Percentiles rank a stretch among this genome's conserved stretches.
These are phyloP conservation scores for Sesamia nonagrioides DNA, from an alignment of 1,140 invertebrate genomes.

Conservation along the genomic window DNA sequence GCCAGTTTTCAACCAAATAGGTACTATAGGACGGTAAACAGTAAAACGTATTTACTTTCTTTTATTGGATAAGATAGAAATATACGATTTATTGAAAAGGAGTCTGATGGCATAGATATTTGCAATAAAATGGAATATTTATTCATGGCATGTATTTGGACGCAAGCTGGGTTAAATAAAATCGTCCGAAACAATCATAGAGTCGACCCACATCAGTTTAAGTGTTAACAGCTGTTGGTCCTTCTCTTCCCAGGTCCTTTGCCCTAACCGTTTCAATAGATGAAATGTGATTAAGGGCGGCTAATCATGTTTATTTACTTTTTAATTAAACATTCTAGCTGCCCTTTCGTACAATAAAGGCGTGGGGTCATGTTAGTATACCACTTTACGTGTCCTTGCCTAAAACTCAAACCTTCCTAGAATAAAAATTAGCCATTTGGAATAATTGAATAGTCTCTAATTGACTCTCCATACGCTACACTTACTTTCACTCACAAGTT, in stretches of 20 bases:
- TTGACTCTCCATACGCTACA: not conserved
- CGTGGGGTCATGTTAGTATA: not conserved
- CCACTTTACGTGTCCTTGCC: not conserved
- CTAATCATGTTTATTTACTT: not conserved
- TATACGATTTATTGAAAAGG: constrained; percentile 28
- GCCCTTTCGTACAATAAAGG: not conserved
- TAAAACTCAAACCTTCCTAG: not conserved
- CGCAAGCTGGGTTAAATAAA: constrained; percentile 1
- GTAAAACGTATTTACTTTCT: not conserved
- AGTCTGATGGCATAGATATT: constrained; percentile 12
- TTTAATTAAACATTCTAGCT: not conserved
- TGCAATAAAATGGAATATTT: constrained; percentile 22
- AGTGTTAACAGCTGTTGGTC: not conserved
- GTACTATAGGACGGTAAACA: no score
- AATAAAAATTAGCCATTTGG: not conserved
- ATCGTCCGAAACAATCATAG: constrained; percentile 9
- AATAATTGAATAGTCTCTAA: not conserved
- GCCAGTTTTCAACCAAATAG: no score
- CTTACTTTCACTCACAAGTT: not conserved
- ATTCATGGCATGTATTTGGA: constrained; percentile 8
- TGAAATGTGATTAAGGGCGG: not conserved
- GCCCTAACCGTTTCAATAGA: not conserved
- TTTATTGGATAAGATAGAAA: not conserved
- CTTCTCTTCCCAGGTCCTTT: not conserved
- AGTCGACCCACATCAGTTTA: constrained; percentile 11